Base-by-base conservation (phyloP, 2,888 invertebrate genomes). In the Seira sanloemensis region DNA sequence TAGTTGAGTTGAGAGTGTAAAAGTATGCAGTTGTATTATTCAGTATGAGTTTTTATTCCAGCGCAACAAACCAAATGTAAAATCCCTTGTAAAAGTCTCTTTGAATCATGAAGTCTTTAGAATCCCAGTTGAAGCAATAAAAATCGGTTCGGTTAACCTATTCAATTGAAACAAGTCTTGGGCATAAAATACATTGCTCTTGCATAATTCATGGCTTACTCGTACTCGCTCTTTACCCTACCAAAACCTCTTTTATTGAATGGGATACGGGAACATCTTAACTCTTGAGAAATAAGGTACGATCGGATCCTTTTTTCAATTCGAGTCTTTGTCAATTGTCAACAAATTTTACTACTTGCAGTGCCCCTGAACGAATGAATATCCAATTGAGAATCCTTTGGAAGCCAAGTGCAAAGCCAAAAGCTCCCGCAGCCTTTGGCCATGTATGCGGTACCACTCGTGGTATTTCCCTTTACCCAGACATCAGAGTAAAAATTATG, bases 71-170 rank as follows among this genome's bases (percentile, higher is more conserved):
- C n/a, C n/a, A n/a, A n/a, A n/a, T n/a, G n/a, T n/a, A n/a, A n/a
- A n/a, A n/a, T n/a, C n/a, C n/a, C n/a, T n/a, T n/a, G n/a, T n/a
- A 37, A 37, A 37, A 9, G 37, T 12, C 37, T 37, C 5, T 58
- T 16, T 58, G 58, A 58, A 4, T 18, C 58, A 58, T 16, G n/a
- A 58, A 58, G 58, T 16, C n/a, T 18, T 58, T 18, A 58, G n/a
- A 58, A 58, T 58, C n/a, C 58, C 9, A 58, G 18, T 58, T 58
- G 84, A 58, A 79, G 84, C 84, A 84, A 84, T 84, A 84, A 84
- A 84, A 84, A 84, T 84, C 79, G 84, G 84, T 67, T 79, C 84
- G 84, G 84, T 79, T 84, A 71, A 71, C 82, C 82, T 71, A 82
- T 82, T 82, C 82, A 81, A 76, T 76, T 71, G 69, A 77, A 37